Evolutionary conservation across 2,113 vertebrate species (phyloP).

Genomic region (Morone chrysops): DNA sequence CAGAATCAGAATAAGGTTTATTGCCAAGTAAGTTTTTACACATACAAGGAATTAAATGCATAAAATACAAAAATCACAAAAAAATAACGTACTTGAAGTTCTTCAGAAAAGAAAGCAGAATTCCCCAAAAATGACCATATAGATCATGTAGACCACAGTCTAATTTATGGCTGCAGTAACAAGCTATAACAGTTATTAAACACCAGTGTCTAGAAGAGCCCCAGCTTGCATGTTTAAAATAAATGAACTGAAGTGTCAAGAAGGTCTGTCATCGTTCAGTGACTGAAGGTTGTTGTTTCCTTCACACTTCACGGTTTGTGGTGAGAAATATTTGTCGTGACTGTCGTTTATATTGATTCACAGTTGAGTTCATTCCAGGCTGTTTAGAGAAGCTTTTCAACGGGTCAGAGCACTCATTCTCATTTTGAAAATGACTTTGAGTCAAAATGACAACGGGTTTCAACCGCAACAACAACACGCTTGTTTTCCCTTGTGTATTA

Average conservation of each 20-base stretch:
- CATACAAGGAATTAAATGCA: too few relatives aligned
- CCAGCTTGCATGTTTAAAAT: not conserved
- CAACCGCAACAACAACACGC: not conserved
- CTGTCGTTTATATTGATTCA: conserved; percentile 25
- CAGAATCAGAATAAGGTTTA: too few relatives aligned
- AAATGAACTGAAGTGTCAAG: not conserved
- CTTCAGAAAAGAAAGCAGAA: too few relatives aligned
- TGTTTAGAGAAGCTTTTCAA: conserved; percentile 25
- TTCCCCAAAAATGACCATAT: too few relatives aligned
- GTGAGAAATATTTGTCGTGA: conserved; percentile 13
- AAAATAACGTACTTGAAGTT: too few relatives aligned
- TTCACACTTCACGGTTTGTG: not conserved
- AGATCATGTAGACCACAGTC: too few relatives aligned
- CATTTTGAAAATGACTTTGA: conserved; percentile 10
- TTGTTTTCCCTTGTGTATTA: not conserved
- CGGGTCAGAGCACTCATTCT: not conserved
- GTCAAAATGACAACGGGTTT: conserved; percentile 3
- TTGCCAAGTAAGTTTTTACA: too few relatives aligned
- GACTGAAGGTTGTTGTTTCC: not conserved
- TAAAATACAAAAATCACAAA: too few relatives aligned
- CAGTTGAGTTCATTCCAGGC: conserved; percentile 17
- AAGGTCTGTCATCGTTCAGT: not conserved
- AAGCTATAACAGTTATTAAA: not conserved
- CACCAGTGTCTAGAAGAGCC: not conserved
- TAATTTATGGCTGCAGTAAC: too few relatives aligned